Percentiles rank a stretch among this genome's conserved stretches.
Conservation (phyloP, 2,888 invertebrate species). For the Drosophila parthenogenetica region DNA sequence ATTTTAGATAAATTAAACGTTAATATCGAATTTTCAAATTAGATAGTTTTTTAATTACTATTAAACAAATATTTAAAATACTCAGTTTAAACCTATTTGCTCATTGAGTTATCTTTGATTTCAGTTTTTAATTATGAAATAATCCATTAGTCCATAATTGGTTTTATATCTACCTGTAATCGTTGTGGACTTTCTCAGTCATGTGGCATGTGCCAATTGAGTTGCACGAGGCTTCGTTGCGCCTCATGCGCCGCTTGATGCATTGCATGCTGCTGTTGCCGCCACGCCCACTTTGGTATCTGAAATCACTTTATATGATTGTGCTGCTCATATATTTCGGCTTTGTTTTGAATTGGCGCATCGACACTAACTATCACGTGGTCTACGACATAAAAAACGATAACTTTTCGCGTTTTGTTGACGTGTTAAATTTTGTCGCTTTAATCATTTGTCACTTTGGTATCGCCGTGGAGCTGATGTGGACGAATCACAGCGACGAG, state of each 20-base stretch:
- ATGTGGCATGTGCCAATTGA: conserved; percentile 57
- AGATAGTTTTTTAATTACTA: no score
- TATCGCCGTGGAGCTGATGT: conserved; percentile 52
- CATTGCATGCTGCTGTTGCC: conserved; percentile 58
- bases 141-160: conserved; percentile 24
- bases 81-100: background rate
- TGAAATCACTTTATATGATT: conserved; percentile 39
- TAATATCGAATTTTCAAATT: no score
- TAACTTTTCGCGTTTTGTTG: conserved; percentile 62
- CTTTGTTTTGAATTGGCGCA: conserved; percentile 31
- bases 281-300: conserved; percentile 1
- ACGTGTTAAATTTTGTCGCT: conserved; percentile 47
- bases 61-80: no score
- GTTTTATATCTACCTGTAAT: conserved; percentile 5
- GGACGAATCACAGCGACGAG: conserved; percentile 45
- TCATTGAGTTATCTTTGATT: background rate
- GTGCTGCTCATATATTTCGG: conserved; percentile 8
- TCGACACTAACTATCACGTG: conserved; percentile 47
- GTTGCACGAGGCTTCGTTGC: conserved; percentile 58
- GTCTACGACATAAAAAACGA: conserved; percentile 57
- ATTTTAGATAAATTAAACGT: no score
- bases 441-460: conserved; percentile 38
- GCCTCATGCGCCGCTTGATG: conserved; percentile 57
- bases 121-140: conserved; percentile 9
- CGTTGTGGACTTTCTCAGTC: conserved; percentile 45